Evolutionary conservation across 2,888 invertebrate species (phyloP).

Genomic region (Dasypogon diadema): DNA sequence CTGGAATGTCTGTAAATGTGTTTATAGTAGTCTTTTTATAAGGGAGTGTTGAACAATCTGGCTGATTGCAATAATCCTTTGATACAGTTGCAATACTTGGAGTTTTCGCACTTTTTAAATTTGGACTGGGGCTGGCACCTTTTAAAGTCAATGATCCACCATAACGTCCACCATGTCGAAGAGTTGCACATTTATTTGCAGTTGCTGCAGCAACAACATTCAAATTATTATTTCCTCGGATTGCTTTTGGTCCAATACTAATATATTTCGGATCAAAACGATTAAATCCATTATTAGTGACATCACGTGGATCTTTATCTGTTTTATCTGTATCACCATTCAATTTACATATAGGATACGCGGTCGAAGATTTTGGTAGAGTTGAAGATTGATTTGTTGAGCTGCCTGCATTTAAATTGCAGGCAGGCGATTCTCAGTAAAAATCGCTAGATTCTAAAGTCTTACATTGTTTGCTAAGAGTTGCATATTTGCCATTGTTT

Average conservation of each 20-base stretch:
- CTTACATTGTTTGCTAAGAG: conserved; percentile 95
- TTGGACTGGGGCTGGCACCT: conserved; percentile 67
- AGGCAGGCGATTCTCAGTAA: conserved; percentile 84
- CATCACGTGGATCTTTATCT: conserved; percentile 67
- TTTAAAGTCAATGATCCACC: conserved; percentile 64
- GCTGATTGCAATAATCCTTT: conserved; percentile 67
- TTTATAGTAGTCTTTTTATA: conserved; percentile 63
- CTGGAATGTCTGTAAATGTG: conserved; percentile 68
- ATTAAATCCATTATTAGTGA: conserved; percentile 68
- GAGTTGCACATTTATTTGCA: conserved; percentile 67
- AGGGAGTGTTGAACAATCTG: conserved; percentile 64
- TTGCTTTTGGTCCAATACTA: conserved; percentile 68
- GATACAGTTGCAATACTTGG: conserved; percentile 68
- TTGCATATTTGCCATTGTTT: conserved; percentile 91
- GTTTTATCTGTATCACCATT: conserved; percentile 61
- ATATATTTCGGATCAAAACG: conserved; percentile 69
- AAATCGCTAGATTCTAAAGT: conserved; percentile 92
- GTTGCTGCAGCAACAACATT: conserved; percentile 64
- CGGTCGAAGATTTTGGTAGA: conserved; percentile 66
- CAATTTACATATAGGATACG: conserved; percentile 65
- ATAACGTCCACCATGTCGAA: conserved; percentile 68
- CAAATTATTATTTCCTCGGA: conserved; percentile 65
- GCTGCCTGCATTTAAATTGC: conserved; percentile 71
- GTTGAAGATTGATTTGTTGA: conserved; percentile 62
- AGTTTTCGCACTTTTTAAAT: conserved; percentile 68